Evolutionary conservation across 1,140 invertebrate genomes (phyloP).

Genomic region (Zaprionus davidi): DNA sequence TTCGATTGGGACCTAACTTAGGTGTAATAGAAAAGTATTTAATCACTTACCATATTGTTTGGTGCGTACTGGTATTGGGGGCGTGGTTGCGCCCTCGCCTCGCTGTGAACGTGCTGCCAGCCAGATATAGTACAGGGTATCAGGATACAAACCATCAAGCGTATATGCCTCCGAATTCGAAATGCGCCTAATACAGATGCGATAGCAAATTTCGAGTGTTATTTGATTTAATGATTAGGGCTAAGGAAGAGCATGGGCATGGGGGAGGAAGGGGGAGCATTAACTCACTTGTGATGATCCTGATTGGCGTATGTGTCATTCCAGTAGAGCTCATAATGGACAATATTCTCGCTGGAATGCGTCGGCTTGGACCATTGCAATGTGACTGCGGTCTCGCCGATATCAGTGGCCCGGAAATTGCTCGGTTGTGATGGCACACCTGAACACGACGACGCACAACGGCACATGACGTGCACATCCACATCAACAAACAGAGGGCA

Average conservation of each 20-base stretch:
- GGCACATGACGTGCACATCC: background rate
- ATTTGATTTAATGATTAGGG: conserved; percentile 14
- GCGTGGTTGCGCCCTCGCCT: conserved; percentile 97
- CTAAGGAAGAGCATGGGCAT: background rate
- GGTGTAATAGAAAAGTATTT: background rate
- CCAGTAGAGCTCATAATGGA: conserved; percentile 98
- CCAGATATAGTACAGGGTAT: conserved; percentile 98
- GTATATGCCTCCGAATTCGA: conserved; percentile 93
- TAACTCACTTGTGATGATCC: conserved; percentile 88
- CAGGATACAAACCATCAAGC: conserved; percentile 94
- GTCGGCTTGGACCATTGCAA: conserved; percentile 95
- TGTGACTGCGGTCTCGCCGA: conserved; percentile 92
- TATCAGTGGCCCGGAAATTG: conserved; percentile 92
- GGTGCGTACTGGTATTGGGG: conserved; percentile 96
- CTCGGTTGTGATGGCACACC: conserved; percentile 97
- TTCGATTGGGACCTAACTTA: conserved; percentile 53
- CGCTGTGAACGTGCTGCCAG: conserved; percentile 95
- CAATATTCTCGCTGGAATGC: conserved; percentile 95
- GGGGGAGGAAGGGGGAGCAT: background rate
- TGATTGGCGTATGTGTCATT: conserved; percentile 97
- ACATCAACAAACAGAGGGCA: conserved; percentile 16
- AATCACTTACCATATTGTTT: conserved; percentile 96
- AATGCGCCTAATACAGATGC: conserved; percentile 86
- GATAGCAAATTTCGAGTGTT: conserved; percentile 2
- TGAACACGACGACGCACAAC: conserved; percentile 67